Conservation (phyloP, 53 echinoderm and acorn worm genomes). For the Arbacia lixula region DNA sequence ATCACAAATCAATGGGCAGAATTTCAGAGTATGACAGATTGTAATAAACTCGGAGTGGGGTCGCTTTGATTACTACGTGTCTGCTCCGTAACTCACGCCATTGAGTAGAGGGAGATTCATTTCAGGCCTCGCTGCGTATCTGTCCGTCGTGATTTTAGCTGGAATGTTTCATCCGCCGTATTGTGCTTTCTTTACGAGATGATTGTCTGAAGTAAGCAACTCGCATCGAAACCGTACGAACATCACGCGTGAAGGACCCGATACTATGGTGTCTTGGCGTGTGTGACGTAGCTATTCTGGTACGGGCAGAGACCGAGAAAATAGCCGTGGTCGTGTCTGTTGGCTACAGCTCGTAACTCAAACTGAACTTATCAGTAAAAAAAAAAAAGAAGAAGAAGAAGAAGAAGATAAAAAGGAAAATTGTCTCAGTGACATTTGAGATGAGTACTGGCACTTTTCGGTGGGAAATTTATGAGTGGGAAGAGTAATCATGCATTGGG, state of each 20-base stretch:
- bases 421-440: too few relatives aligned
- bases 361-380: too few relatives aligned
- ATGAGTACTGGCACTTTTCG: too few relatives aligned
- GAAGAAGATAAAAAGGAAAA: too few relatives aligned
- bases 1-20: constrained; percentile 32
- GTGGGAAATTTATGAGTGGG: constrained; percentile 42
- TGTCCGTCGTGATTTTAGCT: constrained; percentile 28
- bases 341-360: too few relatives aligned
- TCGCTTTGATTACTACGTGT: constrained; percentile 30
- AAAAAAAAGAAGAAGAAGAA: too few relatives aligned
- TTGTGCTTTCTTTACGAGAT: constrained; percentile 42
- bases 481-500: constrained; percentile 7
- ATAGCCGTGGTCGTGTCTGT: too few relatives aligned
- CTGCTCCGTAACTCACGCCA: too few relatives aligned
- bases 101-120: constrained; percentile 28
- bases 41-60: constrained; percentile 19
- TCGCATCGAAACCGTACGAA: constrained; percentile 41
- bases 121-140: constrained; percentile 44
- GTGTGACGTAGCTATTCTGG: too few relatives aligned
- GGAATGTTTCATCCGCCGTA: constrained; percentile 37
- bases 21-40: constrained; percentile 24
- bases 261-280: too few relatives aligned
- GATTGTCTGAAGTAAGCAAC: constrained; percentile 48
- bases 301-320: too few relatives aligned
- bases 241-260: constrained; percentile 39